These are phyloP conservation scores for Lampris megalopsis DNA, from an alignment of 2,113 vertebrate species.

Conservation along the genomic window DNA sequence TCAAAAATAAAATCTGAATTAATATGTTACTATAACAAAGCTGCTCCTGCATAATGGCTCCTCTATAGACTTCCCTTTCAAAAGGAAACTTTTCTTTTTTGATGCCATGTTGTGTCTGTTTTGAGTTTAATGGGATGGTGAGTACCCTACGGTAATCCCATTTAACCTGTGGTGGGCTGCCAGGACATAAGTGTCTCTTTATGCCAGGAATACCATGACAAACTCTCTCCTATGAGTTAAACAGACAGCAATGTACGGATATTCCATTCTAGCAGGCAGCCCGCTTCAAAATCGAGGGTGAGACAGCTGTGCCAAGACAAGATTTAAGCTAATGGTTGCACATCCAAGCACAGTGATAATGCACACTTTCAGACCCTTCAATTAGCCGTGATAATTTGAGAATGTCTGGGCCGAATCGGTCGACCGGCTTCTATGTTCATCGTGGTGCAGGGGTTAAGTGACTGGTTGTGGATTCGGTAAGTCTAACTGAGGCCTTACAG, in stretches of 20 bases:
- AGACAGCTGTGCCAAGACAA: not conserved
- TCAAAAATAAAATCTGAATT: conserved; percentile 32
- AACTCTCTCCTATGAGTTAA: conserved; percentile 3
- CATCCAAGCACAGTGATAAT: conserved; percentile 26
- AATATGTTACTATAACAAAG: conserved; percentile 58
- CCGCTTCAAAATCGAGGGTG: not conserved
- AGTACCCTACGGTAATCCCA: conserved; percentile 14
- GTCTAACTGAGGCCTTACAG: not conserved
- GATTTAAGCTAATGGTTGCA: conserved; percentile 17
- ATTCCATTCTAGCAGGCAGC: conserved; percentile 8
- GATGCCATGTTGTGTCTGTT: conserved; percentile 23
- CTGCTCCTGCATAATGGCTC: conserved; percentile 59
- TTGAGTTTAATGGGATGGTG: conserved; percentile 38
- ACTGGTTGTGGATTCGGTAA: not conserved
- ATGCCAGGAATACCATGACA: conserved; percentile 3
- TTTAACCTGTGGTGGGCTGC: conserved; percentile 23
- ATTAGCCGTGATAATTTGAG: conserved; percentile 26
- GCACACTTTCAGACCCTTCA: not conserved
- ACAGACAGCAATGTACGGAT: not conserved
- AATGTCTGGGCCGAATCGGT: conserved; percentile 22
- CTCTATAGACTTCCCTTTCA: conserved; percentile 49
- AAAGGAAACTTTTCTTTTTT: conserved; percentile 18
- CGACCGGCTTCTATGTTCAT: conserved; percentile 8
- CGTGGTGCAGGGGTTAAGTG: not conserved
- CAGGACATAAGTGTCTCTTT: conserved; percentile 34